Evolutionary conservation across 2,888 invertebrate species (phyloP).

Genomic region (Tinea trinotella): DNA sequence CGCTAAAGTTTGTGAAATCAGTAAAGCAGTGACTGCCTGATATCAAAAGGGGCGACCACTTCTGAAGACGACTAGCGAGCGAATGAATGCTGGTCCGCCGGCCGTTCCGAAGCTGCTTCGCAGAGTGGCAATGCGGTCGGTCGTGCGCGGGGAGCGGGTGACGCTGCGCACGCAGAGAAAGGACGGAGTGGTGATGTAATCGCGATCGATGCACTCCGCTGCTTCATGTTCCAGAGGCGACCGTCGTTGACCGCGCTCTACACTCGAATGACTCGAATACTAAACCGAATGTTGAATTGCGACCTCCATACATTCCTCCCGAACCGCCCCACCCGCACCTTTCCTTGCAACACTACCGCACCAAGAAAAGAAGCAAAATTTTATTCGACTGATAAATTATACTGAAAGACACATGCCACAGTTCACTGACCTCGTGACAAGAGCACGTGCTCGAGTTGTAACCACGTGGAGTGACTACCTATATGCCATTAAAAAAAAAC

Average conservation of each 20-base stretch:
- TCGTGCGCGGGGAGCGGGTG: constrained; percentile 32
- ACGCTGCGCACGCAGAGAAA: constrained; percentile 67
- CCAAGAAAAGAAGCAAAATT: constrained; percentile 6
- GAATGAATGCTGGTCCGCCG: constrained; percentile 42
- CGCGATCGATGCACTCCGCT: constrained; percentile 59
- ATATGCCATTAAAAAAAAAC: neutral
- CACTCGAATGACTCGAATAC: constrained; percentile 5
- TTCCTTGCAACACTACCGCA: constrained; percentile 15
- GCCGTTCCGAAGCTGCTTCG: constrained; percentile 41
- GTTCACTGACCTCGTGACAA: constrained; percentile 44
- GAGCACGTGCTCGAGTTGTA: constrained; percentile 36
- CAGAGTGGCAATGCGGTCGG: constrained; percentile 25
- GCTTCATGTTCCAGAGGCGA: neutral
- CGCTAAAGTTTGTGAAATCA: neutral
- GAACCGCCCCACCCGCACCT: constrained; percentile 21
- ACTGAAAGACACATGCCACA: constrained; percentile 23
- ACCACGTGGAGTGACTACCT: constrained; percentile 32
- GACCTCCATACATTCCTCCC: constrained; percentile 23
- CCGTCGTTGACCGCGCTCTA: neutral
- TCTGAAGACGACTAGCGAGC: constrained; percentile 51
- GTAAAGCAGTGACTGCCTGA: neutral
- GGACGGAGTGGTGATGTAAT: constrained; percentile 69
- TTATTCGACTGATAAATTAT: constrained; percentile 7
- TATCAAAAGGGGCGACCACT: constrained; percentile 34
- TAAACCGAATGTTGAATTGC: constrained; percentile 18